A percentile compares a stretch with the other conserved stretches of the same genome.
Evolutionary conservation across 2,113 vertebrate genomes (phyloP).

Genomic region (Atherinomorus stipes): DNA sequence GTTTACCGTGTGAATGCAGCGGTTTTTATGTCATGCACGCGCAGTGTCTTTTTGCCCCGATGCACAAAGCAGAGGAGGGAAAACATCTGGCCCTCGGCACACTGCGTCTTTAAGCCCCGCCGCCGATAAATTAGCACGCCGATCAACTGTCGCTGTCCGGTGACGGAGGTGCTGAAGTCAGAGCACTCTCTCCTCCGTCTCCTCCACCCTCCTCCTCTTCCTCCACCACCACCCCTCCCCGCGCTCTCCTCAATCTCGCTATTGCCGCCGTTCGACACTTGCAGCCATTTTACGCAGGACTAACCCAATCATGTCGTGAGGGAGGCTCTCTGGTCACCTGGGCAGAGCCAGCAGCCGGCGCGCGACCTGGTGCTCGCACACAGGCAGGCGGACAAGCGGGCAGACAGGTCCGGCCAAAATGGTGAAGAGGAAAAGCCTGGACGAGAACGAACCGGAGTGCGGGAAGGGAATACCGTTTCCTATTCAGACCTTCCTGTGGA

Average conservation of each 20-base stretch:
- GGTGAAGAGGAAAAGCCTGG: constrained; percentile 98
- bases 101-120: constrained; percentile 67
- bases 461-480: constrained; percentile 95
- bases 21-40: not conserved
- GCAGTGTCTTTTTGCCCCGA: too few species aligned
- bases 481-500: constrained; percentile 99
- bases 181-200: constrained; percentile 33
- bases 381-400: not conserved
- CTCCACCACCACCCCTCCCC: not conserved
- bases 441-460: constrained; percentile 93
- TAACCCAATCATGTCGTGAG: constrained; percentile 71
- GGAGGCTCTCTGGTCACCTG: constrained; percentile 64
- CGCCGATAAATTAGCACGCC: constrained; percentile 42
- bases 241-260: constrained; percentile 17
- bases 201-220: constrained; percentile 34
- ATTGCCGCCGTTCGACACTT: constrained; percentile 67
- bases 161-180: constrained; percentile 87
- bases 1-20: not conserved
- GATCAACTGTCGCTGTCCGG: constrained; percentile 83
- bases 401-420: constrained; percentile 76
- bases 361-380: constrained; percentile 43
- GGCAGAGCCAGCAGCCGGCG: constrained; percentile 46
- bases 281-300: constrained; percentile 90
- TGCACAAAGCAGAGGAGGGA: not conserved
- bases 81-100: constrained; percentile 63